phyloP scores from a whole-genome alignment of 2,888 invertebrate genomes.

The Petrolisthes manimaculis region DNA sequence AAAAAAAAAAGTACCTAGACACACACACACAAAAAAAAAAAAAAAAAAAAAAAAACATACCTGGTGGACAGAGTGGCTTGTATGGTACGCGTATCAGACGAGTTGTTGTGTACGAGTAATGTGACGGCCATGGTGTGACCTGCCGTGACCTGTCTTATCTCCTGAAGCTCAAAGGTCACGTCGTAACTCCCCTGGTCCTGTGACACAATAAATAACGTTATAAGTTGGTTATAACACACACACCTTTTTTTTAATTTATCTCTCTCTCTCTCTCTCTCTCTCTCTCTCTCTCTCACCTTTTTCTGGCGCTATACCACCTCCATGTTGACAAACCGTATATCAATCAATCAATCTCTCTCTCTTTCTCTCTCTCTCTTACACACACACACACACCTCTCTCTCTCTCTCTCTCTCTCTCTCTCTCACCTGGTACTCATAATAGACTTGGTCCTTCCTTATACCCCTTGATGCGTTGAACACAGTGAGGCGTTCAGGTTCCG shows the following conservation, averaged over 20 bases:
- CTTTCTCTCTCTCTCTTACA: too few species aligned
- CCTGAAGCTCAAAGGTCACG: conserved; percentile 74
- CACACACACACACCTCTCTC: too few species aligned
- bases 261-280: too few species aligned
- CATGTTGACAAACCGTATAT: too few species aligned
- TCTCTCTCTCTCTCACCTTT: too few species aligned
- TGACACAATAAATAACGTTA: too few species aligned
- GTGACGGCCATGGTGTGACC: conserved; percentile 78
- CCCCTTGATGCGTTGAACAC: conserved; percentile 82
- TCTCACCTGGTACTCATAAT: conserved; percentile 73
- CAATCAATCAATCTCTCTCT: too few species aligned
- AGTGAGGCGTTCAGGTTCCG: conserved; percentile 80
- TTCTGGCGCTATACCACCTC: too few species aligned
- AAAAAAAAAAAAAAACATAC: conserved; percentile 3
- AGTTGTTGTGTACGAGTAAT: conserved; percentile 76
- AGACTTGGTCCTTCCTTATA: conserved; percentile 75
- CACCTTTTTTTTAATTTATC: too few species aligned
- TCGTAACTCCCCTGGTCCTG: conserved; percentile 70
- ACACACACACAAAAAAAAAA: too few species aligned
- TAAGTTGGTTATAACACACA: too few species aligned
- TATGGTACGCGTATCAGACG: conserved; percentile 76
- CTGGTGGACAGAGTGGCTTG: conserved; percentile 76
- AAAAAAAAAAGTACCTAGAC: neutral
- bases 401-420: too few species aligned
- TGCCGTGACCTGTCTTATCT: conserved; percentile 77